phyloP scores from a whole-genome alignment of 2,113 vertebrate species.

The Hepsetus odoe region DNA sequence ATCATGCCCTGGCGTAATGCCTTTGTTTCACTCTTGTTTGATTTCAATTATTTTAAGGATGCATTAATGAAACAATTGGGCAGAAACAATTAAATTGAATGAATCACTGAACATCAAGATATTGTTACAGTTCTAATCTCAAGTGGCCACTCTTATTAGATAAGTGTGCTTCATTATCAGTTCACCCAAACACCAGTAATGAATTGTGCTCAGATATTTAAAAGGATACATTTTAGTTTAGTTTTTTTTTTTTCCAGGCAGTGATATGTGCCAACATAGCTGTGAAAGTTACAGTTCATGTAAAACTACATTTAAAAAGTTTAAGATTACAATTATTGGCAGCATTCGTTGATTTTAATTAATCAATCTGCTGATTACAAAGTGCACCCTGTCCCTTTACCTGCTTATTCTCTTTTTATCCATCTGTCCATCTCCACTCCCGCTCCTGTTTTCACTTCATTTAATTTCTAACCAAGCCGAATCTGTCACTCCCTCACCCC shows the following conservation, averaged over 20 bases:
- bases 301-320: background rate
- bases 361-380: background rate
- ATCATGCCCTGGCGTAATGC: conserved; percentile 55
- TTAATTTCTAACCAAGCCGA: background rate
- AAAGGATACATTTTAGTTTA: background rate
- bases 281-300: background rate
- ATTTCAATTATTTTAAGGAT: conserved; percentile 47
- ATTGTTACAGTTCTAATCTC: conserved; percentile 37
- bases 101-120: conserved; percentile 41
- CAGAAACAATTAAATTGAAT: conserved; percentile 9
- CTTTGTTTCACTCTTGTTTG: conserved; percentile 56
- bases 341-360: background rate
- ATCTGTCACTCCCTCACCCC: too few relatives aligned
- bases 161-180: conserved; percentile 41
- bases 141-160: conserved; percentile 40
- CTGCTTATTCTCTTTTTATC: background rate
- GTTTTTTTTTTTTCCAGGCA: background rate
- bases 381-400: background rate
- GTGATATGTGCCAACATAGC: background rate
- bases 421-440: background rate
- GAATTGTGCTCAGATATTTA: conserved; percentile 28
- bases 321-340: background rate
- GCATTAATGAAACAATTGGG: conserved; percentile 43
- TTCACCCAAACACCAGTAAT: conserved; percentile 22
- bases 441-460: background rate